A percentile compares a stretch with the other conserved stretches of the same genome.
phyloP scores from a whole-genome alignment of 2,797 vertebrate genomes.

The Eulemur rubriventer region DNA sequence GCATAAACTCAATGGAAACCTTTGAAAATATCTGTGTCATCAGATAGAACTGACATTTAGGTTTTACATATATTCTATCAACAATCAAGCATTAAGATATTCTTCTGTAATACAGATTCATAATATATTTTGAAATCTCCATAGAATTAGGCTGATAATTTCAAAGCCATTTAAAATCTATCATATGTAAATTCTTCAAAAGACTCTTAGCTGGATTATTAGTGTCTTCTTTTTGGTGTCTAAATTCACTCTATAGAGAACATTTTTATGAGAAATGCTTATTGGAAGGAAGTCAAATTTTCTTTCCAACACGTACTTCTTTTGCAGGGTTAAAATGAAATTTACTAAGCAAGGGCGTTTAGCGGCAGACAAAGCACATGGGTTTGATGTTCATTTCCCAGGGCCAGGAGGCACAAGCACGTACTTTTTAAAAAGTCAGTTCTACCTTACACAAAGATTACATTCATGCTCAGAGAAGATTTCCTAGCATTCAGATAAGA shows the following conservation, averaged over 20 bases:
- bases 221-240: background rate
- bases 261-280: background rate
- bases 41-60: background rate
- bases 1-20: background rate
- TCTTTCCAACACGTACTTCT: background rate
- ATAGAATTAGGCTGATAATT: background rate
- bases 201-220: background rate
- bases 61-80: background rate
- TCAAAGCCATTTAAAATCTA: conserved; percentile 36
- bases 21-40: background rate
- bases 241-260: background rate
- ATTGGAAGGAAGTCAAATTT: background rate
- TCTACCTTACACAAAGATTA: background rate
- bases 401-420: background rate
- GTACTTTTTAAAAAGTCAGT: background rate
- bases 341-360: background rate
- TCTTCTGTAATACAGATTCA: background rate
- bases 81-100: background rate
- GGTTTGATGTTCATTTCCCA: background rate
- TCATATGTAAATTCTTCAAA: background rate
- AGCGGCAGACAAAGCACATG: background rate
- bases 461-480: background rate
- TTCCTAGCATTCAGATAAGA: background rate
- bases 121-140: background rate
- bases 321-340: background rate